Evolutionary conservation across 2,113 vertebrate species (phyloP).

Genomic region (Gallinago jamesoni): DNA sequence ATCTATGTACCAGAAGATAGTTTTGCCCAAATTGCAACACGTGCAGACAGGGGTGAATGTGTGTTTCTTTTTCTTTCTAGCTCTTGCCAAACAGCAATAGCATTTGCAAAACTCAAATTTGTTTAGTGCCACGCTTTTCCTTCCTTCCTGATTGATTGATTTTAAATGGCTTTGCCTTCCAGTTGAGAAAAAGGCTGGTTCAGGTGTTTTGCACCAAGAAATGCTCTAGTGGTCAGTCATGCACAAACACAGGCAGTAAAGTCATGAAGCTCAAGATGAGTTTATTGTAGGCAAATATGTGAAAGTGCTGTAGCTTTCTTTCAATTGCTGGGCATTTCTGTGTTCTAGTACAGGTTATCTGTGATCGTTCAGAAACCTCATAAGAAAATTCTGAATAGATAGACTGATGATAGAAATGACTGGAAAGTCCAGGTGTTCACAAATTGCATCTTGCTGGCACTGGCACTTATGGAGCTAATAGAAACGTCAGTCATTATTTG

Average conservation of each 20-base stretch:
- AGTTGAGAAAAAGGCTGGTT: neutral
- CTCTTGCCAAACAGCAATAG: neutral
- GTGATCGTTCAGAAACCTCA: neutral
- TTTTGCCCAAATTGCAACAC: neutral
- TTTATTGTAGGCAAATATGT: neutral
- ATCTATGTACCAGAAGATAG: neutral
- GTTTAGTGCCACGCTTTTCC: neutral
- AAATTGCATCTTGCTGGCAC: neutral
- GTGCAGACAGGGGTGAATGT: neutral
- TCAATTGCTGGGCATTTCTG: neutral
- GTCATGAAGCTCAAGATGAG: neutral
- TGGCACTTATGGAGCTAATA: neutral
- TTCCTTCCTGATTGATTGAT: neutral
- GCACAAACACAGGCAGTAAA: neutral
- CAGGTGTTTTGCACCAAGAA: neutral
- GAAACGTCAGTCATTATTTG: slow-evolving; percentile 23
- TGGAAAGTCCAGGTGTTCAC: neutral
- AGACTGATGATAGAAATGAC: neutral
- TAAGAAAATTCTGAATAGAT: neutral
- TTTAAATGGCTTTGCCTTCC: neutral
- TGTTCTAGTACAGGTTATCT: neutral
- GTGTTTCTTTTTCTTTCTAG: neutral
- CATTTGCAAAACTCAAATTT: neutral
- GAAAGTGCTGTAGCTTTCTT: neutral
- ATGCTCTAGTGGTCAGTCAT: neutral